Evolutionary conservation across 2,797 vertebrate genomes (phyloP).

Genomic region (Brotula barbata): DNA sequence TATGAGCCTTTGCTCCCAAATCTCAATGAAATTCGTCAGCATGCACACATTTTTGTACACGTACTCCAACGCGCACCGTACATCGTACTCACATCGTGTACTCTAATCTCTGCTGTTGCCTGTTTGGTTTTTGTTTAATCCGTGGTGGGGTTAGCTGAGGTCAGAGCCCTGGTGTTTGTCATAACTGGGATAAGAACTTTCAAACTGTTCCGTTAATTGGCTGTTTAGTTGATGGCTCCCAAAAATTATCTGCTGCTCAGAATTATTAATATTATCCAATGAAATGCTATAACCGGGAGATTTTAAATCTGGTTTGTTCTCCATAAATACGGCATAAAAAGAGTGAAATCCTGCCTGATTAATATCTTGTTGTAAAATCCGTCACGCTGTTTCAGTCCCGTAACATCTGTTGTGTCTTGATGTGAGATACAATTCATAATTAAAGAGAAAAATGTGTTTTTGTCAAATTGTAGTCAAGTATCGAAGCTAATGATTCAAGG

Average conservation of each 20-base stretch:
- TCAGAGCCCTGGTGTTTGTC: slow-evolving; percentile 66
- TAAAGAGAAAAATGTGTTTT: slow-evolving; percentile 5
- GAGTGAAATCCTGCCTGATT: slow-evolving; percentile 12
- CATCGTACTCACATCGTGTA: slow-evolving; percentile 24
- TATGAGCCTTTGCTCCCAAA: slow-evolving; percentile 45
- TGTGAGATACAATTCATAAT: slow-evolving; percentile 1
- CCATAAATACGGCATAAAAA: slow-evolving; percentile 22
- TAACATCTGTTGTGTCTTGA: slow-evolving; percentile 4
- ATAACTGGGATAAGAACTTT: slow-evolving; percentile 63
- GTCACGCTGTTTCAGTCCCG: neutral
- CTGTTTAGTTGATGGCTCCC: slow-evolving; percentile 29
- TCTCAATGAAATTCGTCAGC: slow-evolving; percentile 46
- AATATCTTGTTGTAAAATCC: slow-evolving; percentile 28
- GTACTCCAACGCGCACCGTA: slow-evolving; percentile 19
- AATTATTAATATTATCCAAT: slow-evolving; percentile 13
- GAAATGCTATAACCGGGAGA: slow-evolving; percentile 32
- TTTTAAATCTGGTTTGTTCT: slow-evolving; percentile 11
- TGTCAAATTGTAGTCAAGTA: neutral
- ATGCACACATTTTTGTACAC: slow-evolving; percentile 56
- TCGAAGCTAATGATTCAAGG: neutral
- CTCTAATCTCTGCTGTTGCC: slow-evolving; percentile 36
- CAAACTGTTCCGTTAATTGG: slow-evolving; percentile 68
- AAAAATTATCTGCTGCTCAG: slow-evolving; percentile 20
- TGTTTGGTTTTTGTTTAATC: slow-evolving; percentile 33
- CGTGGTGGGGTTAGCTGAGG: slow-evolving; percentile 38